Evolutionary conservation across 2,797 vertebrate genomes (phyloP).

Genomic region (Stomatorhinus walkeri): DNA sequence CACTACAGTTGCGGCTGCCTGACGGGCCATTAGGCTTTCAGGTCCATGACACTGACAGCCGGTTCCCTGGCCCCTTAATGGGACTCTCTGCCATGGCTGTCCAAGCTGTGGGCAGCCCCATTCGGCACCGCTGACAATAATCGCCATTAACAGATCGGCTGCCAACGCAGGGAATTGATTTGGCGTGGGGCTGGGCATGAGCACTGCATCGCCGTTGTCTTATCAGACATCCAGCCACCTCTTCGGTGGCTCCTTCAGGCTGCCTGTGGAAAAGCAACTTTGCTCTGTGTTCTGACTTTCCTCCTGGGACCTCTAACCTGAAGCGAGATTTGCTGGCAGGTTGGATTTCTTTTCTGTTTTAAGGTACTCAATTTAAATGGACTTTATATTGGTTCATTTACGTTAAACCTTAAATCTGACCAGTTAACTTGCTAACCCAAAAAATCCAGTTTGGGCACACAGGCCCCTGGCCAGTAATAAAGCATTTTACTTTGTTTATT

Average conservation of each 20-base stretch:
- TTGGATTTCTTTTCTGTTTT: background rate
- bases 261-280: background rate
- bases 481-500: background rate
- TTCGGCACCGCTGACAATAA: background rate
- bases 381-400: background rate
- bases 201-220: background rate
- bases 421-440: background rate
- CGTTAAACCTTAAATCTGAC: background rate
- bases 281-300: background rate
- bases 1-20: background rate
- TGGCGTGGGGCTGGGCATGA: background rate
- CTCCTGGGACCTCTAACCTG: background rate
- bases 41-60: background rate
- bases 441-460: background rate
- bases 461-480: background rate
- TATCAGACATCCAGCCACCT: background rate
- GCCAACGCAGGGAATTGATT: background rate
- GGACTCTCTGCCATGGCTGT: background rate
- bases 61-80: background rate
- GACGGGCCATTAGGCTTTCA: background rate
- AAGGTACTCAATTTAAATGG: background rate
- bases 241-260: background rate
- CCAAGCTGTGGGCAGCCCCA: background rate
- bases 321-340: background rate
- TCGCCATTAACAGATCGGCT: background rate